Base-by-base conservation (phyloP, 2,888 invertebrate genomes). In the Drosophila antonietae region DNA sequence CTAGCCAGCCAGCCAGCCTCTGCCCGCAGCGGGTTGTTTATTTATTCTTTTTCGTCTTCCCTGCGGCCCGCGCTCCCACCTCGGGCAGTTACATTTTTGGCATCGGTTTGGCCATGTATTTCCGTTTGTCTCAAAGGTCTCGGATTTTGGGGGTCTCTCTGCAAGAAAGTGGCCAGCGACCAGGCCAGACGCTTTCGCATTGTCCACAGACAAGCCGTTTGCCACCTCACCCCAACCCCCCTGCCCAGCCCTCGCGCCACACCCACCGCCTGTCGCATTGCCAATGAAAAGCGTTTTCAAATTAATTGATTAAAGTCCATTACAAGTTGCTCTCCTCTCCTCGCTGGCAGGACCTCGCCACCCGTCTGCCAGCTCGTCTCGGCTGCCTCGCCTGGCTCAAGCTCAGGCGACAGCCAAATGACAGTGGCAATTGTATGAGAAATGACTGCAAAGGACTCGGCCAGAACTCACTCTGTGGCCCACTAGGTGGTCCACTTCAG, bases 221-320 rank as follows among this genome's bases (percentile, higher is more conserved):
- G 4, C 23, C 23, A 4, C 23, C 23, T 4, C 23, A 4, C 23
- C 23, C 20, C 20, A 20, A 20, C 20, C 14, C 35, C 51, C 39
- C 2, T 2, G 51, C 37, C 20, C 18, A 20, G 14, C 15, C 53
- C 44, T 35, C 5, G 6, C 5, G 49, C 49, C 49, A 47, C 47
- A 47, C 28, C 47, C 47, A 33, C 28, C 44, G 49, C 58, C 28
- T 28, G 35, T 60, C 39, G 43, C 60, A 73, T 74, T 69, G 81
- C 75, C 85, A 83, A 88, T 84, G 84, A 83, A 88, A 84, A 84
- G 85, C 84, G 84, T 84, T 85, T 84, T 84, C 89, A 88, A 89
- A 88, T 88, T 88, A 88, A 88, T 88, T 88, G 87, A 88, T 88
- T 89, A 89, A 88, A 88, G 87, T 89, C 89, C 87, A 88, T 88